Evolutionary conservation across 2,113 vertebrate genomes (phyloP), one percentile per base, ranked within the genome.

Genomic region (Tamias sibiricus): DNA sequence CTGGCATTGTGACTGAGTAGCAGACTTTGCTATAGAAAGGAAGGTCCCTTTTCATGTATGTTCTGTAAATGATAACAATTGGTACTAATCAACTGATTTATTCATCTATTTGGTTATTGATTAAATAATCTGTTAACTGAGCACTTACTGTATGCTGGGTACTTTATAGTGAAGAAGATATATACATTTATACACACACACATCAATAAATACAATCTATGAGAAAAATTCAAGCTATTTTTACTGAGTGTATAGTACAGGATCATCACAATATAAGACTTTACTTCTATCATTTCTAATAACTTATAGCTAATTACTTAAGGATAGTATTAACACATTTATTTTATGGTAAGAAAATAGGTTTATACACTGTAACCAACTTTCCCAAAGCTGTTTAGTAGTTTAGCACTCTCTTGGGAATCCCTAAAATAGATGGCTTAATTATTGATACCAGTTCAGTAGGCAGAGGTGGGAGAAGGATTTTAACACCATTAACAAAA

Each of bases 311-410:
- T 57, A 72, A 91, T 83, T 75, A 81, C 42, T 44, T 20, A 57
- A 89, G 81, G 22, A 62, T 68, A 1, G 1, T 85, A 79, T 40
- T 91, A 24, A 77, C 24, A 22, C 44, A 47, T 80, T 64, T 71
- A 37, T 95, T 66, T 94, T 80, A 76, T 1, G 19, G 26, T 89
- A 76, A 91, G 49, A 92, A 77, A 91, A 89, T 9, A 82, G 26
- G 30, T 7, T 88, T 47, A 90, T 14, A 42, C 4, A 84, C 62
- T 19, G 24, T 6, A 62, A 82, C 6, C 30, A 87, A 30, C 7
- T 40, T 90, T 80, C 24, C 20, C 16, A 77, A 82, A n/a, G n/a
- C n/a, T 26, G 37, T 28, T 10, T 62, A 62, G 10, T 2, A 76
- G 37, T 28, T 10, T 62, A 62, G 10, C 2, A 76, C 28, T 76